phyloP scores from a whole-genome alignment of 2,113 vertebrate species.

The Crotalus helleri region DNA sequence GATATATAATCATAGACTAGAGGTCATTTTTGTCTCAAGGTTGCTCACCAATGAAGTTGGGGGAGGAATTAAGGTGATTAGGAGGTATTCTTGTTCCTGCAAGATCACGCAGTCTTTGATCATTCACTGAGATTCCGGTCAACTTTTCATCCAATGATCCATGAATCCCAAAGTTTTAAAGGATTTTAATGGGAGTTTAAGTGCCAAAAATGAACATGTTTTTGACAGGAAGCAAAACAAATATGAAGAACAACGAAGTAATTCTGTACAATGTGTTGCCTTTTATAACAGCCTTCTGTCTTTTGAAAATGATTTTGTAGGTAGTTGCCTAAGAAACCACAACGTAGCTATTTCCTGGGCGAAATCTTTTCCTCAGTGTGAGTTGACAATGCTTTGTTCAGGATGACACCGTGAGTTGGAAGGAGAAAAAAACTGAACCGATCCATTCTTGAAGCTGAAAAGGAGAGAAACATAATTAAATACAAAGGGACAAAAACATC shows the following conservation, averaged over 20 bases:
- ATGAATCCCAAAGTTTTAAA: background rate
- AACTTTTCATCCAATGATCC: background rate
- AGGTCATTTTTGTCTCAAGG: no score
- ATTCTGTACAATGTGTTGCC: conserved; percentile 45
- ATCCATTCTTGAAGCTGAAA: conserved; percentile 25
- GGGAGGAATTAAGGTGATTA: background rate
- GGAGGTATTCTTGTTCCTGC: background rate
- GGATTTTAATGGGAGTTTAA: background rate
- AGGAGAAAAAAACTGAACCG: background rate
- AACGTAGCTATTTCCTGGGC: conserved; percentile 52
- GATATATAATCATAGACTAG: background rate
- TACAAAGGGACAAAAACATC: rapidly evolving
- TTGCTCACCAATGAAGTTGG: background rate
- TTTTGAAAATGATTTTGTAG: conserved; percentile 63
- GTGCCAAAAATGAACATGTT: background rate
- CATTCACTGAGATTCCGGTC: background rate
- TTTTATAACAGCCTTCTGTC: conserved; percentile 46
- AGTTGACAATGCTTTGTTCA: conserved; percentile 31
- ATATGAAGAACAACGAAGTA: background rate
- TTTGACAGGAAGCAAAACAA: conserved; percentile 32
- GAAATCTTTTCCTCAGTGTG: conserved; percentile 6
- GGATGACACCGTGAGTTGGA: background rate
- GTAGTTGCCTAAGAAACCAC: conserved; percentile 66
- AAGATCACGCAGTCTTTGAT: background rate
- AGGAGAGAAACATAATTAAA: conserved; percentile 27